Evolutionary conservation across 2,113 vertebrate genomes (phyloP), one percentile per base, ranked within the genome.

Genomic region (Glaucomys volans): DNA sequence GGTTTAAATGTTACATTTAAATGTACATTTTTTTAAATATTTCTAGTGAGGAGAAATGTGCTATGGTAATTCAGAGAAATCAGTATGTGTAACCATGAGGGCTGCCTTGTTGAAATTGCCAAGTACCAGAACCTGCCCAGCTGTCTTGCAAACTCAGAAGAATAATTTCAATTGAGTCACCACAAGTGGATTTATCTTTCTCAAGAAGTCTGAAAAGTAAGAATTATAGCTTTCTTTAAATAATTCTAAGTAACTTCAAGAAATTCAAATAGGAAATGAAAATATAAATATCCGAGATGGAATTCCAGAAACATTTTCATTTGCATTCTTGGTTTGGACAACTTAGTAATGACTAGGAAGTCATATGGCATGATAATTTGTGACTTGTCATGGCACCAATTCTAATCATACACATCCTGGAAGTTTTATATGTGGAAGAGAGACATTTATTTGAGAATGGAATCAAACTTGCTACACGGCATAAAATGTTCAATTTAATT

Each of bases 221-320:
- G 4, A 94, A 22, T 74, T 94, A 91, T 54, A 77, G 26, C 40
- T 12, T 85, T 89, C 42, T 67, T 94, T 92, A 96, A 92, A 94
- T 94, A 92, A 86, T 94, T 94, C 71, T 90, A 40, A 94, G 57
- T 20, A 95, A 96, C 17, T 75, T 50, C 80, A 94, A 75, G 24
- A 92, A 87, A 90, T 87, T 87, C 64, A 95, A 66, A 47, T 57
- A 32, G 84, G 85, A 84, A 90, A 3, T 81, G 17, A 75, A 94
- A 92, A 92, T 92, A 95, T 92, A 97, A 97, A 87, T 71, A 80
- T 75, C 40, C 24, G 4, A 95, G 90, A 90, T 92, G 42, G 67
- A 86, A 92, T n/a, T 90, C 20, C 11, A 22, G 44, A 59, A 80
- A 94, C 69, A 1, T 22, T 90, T 83, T 84, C 64, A 92, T 94